These are phyloP conservation scores for Parus major DNA, from an alignment of 2,113 vertebrate species.

Conservation along the genomic window DNA sequence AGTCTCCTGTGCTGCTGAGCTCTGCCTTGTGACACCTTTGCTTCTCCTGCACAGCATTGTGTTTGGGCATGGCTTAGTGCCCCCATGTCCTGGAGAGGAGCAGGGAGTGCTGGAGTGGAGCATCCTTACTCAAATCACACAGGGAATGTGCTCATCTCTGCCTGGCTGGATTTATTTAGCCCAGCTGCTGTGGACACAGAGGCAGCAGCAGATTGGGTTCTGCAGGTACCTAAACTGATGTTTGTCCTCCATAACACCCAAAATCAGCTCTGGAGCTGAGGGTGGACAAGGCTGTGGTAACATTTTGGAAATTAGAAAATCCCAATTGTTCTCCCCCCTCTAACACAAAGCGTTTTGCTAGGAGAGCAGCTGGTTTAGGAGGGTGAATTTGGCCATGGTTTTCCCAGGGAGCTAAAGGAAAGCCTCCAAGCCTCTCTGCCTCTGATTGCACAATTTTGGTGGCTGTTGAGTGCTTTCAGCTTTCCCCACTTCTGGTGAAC, in stretches of 20 bases:
- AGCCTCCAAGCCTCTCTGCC: neutral
- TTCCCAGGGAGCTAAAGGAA: neutral
- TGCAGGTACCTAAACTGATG: neutral
- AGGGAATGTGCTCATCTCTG: neutral
- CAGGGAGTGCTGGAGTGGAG: neutral
- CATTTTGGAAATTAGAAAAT: neutral
- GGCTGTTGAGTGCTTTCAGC: neutral
- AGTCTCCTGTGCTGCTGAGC: neutral
- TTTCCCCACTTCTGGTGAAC: neutral
- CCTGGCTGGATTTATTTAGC: neutral
- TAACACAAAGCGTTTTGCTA: fast-evolving
- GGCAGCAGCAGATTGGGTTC: neutral
- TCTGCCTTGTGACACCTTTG: neutral
- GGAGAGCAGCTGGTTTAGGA: neutral
- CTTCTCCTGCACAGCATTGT: fast-evolving
- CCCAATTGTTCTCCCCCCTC: neutral
- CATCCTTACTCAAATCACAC: neutral
- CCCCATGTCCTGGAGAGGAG: neutral
- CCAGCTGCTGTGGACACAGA: neutral
- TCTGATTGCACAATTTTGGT: neutral
- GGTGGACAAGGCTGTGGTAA: neutral
- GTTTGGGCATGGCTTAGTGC: neutral
- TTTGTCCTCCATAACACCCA: neutral
- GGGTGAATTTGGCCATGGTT: neutral
- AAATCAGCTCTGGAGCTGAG: neutral